These are phyloP conservation scores for Tretioscincus oriximinensis DNA, from an alignment of 2,113 vertebrate genomes.

Conservation along the genomic window DNA sequence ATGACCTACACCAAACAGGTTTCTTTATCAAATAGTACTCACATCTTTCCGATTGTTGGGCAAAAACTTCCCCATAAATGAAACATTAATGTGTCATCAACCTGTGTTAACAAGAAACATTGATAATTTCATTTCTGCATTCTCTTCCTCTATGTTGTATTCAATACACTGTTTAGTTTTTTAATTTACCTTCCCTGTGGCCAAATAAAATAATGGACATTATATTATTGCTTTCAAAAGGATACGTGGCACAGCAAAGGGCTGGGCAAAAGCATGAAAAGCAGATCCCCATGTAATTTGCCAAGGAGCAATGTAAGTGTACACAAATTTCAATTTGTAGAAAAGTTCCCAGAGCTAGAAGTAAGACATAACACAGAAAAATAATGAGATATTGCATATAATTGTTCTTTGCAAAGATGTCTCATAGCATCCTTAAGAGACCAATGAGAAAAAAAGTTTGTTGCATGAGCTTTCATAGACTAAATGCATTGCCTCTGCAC, in stretches of 20 bases:
- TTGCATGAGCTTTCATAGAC: too few species aligned
- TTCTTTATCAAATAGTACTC: neutral
- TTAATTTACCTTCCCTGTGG: neutral
- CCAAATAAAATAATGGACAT: neutral
- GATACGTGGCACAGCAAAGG: conserved; percentile 99
- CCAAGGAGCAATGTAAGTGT: conserved; percentile 97
- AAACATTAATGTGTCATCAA: neutral
- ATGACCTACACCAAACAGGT: neutral
- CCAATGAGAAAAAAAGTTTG: too few species aligned
- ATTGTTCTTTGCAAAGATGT: too few species aligned
- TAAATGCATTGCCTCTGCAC: too few species aligned
- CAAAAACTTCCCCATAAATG: neutral
- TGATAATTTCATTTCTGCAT: neutral
- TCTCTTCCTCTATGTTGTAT: neutral
- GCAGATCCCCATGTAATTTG: conserved; percentile 99
- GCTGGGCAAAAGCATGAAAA: conserved; percentile 97
- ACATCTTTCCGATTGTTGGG: neutral
- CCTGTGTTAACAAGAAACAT: neutral
- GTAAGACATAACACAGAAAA: conserved; percentile 2
- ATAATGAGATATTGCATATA: neutral
- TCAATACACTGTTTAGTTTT: neutral
- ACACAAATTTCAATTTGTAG: conserved; percentile 95
- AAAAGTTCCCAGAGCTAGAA: conserved; percentile 93
- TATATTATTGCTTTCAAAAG: conserved; percentile 64
- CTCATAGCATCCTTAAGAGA: too few species aligned